phyloP scores from a whole-genome alignment of 2,113 vertebrate species.

The Cavia porcellus region DNA sequence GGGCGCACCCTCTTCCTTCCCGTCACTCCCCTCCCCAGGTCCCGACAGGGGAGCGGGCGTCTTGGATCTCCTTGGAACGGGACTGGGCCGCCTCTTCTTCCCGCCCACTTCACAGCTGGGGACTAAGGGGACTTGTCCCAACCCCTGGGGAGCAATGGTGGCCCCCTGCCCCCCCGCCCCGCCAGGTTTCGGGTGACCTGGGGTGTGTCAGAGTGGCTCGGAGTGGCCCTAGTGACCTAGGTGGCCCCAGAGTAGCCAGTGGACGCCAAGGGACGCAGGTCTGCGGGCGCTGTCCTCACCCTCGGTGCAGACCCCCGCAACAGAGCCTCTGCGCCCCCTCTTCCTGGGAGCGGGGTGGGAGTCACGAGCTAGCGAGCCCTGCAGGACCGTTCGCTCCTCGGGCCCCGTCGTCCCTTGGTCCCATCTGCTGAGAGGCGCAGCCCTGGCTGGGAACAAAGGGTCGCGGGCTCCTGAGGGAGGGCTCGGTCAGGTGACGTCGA shows the following conservation, averaged over 20 bases:
- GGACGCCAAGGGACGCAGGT: background rate
- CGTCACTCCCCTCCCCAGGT: background rate
- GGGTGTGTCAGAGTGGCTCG: background rate
- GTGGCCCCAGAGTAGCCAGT: background rate
- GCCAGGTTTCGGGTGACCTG: background rate
- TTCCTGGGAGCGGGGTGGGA: background rate
- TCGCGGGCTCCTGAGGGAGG: background rate
- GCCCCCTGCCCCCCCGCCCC: background rate
- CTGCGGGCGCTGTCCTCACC: background rate
- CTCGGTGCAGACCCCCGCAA: background rate
- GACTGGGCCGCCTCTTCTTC: background rate
- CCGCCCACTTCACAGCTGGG: background rate
- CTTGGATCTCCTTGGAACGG: background rate
- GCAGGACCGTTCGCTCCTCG: background rate
- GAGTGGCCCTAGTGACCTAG: background rate
- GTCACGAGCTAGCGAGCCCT: background rate
- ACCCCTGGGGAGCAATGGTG: background rate
- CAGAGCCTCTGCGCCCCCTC: background rate
- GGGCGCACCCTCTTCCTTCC: background rate
- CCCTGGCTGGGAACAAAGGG: conserved; percentile 36
- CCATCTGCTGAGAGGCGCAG: background rate
- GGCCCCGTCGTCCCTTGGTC: no score
- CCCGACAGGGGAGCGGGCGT: background rate
- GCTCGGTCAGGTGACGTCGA: background rate
- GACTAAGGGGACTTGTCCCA: background rate